Conservation (phyloP, 2,888 invertebrate genomes). For the Drosophila neutralis region DNA sequence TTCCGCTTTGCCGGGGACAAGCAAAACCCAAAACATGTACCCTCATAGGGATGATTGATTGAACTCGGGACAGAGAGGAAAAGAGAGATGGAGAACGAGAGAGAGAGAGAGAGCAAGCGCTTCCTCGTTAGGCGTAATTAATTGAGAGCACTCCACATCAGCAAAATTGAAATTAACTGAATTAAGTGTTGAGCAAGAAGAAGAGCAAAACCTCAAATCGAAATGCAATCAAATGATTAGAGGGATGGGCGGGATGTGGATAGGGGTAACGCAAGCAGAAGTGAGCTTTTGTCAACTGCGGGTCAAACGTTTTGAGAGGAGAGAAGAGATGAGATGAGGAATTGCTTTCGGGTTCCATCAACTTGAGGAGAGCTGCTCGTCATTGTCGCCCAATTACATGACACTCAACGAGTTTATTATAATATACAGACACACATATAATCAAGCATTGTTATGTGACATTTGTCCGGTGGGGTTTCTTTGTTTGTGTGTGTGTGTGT, state of each 20-base stretch:
- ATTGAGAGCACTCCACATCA: slow-evolving; percentile 39
- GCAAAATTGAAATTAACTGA: slow-evolving; percentile 63
- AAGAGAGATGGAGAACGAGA: background rate
- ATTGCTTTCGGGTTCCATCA: slow-evolving; percentile 10
- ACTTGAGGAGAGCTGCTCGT: slow-evolving; percentile 19
- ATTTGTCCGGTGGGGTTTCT: slow-evolving; percentile 32
- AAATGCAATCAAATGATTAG: slow-evolving; percentile 44
- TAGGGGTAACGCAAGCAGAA: background rate
- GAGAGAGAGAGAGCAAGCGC: background rate
- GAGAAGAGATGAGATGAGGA: background rate
- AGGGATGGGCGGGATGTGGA: background rate
- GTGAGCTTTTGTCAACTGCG: slow-evolving; percentile 46
- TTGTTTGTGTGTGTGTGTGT: slow-evolving; percentile 3
- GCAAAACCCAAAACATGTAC: slow-evolving; percentile 1
- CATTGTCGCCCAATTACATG: slow-evolving; percentile 58
- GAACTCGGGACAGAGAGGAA: background rate
- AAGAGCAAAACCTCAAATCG: slow-evolving; percentile 51
- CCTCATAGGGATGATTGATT: slow-evolving; percentile 33
- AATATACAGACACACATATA: slow-evolving; percentile 22
- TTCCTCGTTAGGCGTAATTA: slow-evolving; percentile 45
- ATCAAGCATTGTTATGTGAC: slow-evolving; percentile 22
- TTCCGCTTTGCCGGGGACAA: slow-evolving; percentile 32
- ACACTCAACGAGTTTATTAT: slow-evolving; percentile 55
- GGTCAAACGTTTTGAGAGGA: slow-evolving; percentile 36
- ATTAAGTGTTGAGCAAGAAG: slow-evolving; percentile 50